phyloP scores from a whole-genome alignment of 2,888 invertebrate genomes.

The Dyspetes luteomarginatus region DNA sequence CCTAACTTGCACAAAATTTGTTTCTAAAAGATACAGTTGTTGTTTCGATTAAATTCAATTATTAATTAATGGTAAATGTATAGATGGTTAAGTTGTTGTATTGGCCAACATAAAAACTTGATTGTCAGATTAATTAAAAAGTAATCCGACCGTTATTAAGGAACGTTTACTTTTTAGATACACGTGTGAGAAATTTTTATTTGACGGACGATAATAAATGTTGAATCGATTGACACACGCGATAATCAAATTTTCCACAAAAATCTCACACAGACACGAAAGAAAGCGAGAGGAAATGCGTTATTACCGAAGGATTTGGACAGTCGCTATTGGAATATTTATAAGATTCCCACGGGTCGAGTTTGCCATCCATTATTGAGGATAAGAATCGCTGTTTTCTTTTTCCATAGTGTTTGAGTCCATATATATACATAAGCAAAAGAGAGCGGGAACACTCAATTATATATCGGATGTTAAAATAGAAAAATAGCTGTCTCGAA shows the following conservation, averaged over 20 bases:
- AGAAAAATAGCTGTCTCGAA: conserved; percentile 6
- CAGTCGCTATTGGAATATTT: conserved; percentile 24
- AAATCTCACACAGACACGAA: conserved; percentile 25
- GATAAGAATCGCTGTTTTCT: conserved; percentile 54
- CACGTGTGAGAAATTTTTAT: neutral
- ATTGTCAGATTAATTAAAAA: neutral
- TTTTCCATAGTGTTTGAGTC: conserved; percentile 11
- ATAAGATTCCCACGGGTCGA: conserved; percentile 53
- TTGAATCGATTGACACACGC: neutral
- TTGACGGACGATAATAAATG: neutral
- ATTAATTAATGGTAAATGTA: no score
- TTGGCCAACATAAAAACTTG: no score
- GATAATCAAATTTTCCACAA: neutral
- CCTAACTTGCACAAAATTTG: no score
- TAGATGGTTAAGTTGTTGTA: no score
- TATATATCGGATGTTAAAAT: conserved; percentile 35
- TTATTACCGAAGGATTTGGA: neutral
- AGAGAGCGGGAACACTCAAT: conserved; percentile 30
- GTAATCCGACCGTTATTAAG: neutral
- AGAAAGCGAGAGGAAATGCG: conserved; percentile 55
- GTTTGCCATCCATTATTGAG: conserved; percentile 46
- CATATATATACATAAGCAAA: neutral
- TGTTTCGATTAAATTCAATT: no score
- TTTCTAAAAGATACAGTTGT: no score
- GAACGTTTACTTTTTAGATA: neutral